Percentiles rank a stretch among this genome's conserved stretches.
Conservation (phyloP, 2,113 vertebrate genomes). For the Peromyscus maniculatus region DNA sequence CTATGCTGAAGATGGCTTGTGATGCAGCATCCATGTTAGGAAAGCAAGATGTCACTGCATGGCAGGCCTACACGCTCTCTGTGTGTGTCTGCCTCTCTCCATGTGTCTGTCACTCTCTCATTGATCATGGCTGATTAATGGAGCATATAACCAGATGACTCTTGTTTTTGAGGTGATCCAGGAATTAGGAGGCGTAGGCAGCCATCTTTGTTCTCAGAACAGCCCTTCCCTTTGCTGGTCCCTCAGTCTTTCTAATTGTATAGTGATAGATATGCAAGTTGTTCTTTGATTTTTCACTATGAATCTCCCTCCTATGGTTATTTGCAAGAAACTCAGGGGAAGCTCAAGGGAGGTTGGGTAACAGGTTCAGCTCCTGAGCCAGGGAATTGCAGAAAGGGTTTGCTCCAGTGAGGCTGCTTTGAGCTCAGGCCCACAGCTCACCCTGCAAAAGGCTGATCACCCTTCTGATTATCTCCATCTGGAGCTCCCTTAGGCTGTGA, state of each 20-base stretch:
- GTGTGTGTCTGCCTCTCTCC: neutral
- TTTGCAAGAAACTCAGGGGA: neutral
- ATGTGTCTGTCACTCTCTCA: neutral
- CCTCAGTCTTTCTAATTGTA: neutral
- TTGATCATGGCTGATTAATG: rapidly evolving
- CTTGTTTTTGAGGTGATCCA: neutral
- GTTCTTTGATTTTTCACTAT: neutral
- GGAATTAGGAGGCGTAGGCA: neutral
- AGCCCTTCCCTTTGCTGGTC: neutral
- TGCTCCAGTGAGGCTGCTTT: no score
- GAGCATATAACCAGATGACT: rapidly evolving
- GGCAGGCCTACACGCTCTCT: neutral
- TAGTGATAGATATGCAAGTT: neutral
- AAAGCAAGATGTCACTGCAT: rapidly evolving
- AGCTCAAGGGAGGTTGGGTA: neutral
- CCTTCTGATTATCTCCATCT: neutral
- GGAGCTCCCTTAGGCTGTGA: neutral
- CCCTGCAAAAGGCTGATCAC: neutral
- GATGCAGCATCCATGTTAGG: neutral
- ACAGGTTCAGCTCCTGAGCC: neutral
- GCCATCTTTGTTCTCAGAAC: neutral
- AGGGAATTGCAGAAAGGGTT: rapidly evolving
- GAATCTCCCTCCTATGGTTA: neutral
- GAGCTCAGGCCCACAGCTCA: neutral
- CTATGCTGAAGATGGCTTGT: neutral